Conservation (phyloP, 2,888 invertebrate species). For the Pterostichus niger region DNA sequence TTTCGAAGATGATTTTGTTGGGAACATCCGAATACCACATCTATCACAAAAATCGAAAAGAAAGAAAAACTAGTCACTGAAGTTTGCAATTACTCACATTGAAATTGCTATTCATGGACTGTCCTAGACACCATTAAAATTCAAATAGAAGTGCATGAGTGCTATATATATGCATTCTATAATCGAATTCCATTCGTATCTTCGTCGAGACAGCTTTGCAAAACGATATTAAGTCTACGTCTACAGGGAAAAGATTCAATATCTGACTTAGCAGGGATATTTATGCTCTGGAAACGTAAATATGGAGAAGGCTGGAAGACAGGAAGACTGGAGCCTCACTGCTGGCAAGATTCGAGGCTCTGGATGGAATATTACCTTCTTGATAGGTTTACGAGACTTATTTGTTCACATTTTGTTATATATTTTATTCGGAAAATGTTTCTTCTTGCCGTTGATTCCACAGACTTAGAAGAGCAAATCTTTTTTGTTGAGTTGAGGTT, state of each 20-base stretch:
- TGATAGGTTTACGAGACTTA: conserved; percentile 50
- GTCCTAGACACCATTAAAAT: conserved; percentile 45
- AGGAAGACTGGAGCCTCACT: too few relatives aligned
- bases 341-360: not conserved
- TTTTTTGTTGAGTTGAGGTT: too few relatives aligned
- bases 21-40: not conserved
- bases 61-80: not conserved
- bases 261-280: conserved; percentile 49
- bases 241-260: conserved; percentile 50
- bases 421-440: conserved; percentile 18
- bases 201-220: conserved; percentile 55
- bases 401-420: conserved; percentile 38
- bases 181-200: conserved; percentile 57
- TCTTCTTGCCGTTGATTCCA: not conserved
- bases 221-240: conserved; percentile 56
- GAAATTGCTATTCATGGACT: conserved; percentile 55
- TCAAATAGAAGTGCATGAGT: conserved; percentile 40
- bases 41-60: conserved; percentile 38
- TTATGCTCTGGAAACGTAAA: conserved; percentile 52
- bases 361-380: conserved; percentile 17
- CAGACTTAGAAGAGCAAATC: too few relatives aligned
- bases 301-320: conserved; percentile 22
- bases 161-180: conserved; percentile 46
- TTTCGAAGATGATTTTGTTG: too few relatives aligned
- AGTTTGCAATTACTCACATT: conserved; percentile 32